phyloP scores from a whole-genome alignment of 1,140 invertebrate species.

The Zaprionus kolodkinae region DNA sequence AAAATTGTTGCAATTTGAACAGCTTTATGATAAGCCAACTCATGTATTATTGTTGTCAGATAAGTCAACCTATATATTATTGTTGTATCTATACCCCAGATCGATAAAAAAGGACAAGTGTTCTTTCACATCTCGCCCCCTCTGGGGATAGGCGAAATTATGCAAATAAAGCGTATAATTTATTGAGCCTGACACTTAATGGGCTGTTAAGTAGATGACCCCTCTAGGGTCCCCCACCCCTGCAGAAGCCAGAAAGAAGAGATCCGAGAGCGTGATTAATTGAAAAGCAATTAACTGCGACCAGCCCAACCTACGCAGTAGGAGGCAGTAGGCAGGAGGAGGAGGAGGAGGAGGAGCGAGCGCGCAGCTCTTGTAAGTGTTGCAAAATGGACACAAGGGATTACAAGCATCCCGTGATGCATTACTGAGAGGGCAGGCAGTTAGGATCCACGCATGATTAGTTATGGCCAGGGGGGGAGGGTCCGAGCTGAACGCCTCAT shows the following conservation, averaged over 20 bases:
- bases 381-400: conserved; percentile 46
- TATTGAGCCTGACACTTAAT: conserved; percentile 40
- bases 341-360: too few relatives aligned
- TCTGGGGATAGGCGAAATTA: conserved; percentile 11
- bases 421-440: neutral
- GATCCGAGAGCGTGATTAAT: conserved; percentile 52
- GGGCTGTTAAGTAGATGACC: conserved; percentile 30
- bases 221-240: conserved; percentile 7
- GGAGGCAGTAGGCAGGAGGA: neutral
- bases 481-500: conserved; percentile 56
- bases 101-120: neutral
- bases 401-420: conserved; percentile 59
- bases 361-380: conserved; percentile 14
- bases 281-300: conserved; percentile 66
- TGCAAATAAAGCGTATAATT: conserved; percentile 38
- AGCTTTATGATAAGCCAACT: neutral
- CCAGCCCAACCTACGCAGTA: neutral
- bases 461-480: conserved; percentile 38
- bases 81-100: neutral
- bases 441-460: conserved; percentile 62
- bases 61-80: neutral
- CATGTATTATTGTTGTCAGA: neutral
- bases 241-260: neutral
- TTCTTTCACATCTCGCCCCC: neutral
- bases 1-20: neutral